Evolutionary conservation across 2,888 invertebrate genomes (phyloP).

Genomic region (Drosophila macrospina): DNA sequence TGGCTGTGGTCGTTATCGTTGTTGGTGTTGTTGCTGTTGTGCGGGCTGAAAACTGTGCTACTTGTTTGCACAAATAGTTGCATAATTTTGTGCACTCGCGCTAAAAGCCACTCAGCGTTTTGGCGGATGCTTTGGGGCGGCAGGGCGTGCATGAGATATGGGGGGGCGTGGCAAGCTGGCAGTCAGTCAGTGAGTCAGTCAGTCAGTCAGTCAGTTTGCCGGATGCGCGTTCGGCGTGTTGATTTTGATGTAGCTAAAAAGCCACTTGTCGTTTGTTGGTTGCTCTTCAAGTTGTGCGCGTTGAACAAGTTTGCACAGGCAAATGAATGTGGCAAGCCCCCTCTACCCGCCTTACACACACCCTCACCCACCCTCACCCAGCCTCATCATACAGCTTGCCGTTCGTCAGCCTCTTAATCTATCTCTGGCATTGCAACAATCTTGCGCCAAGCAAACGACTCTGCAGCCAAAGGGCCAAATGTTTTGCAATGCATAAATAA

Average conservation of each 20-base stretch:
- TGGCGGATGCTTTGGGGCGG: slow-evolving; percentile 1
- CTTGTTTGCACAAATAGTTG: slow-evolving; percentile 76
- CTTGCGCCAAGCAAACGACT: slow-evolving; percentile 1
- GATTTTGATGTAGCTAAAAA: slow-evolving; percentile 77
- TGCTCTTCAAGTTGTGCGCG: slow-evolving; percentile 63
- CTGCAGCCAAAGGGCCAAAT: slow-evolving; percentile 55
- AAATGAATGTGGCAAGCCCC: slow-evolving; percentile 64
- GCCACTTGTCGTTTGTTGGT: slow-evolving; percentile 71
- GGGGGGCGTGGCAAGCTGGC: slow-evolving; percentile 6
- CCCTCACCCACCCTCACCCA: not conserved
- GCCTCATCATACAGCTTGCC: too few species aligned
- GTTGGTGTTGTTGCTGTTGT: slow-evolving; percentile 9
- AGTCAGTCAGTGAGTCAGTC: slow-evolving; percentile 20
- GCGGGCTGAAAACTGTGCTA: slow-evolving; percentile 27
- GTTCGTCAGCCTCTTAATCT: not conserved
- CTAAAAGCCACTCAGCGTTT: slow-evolving; percentile 69
- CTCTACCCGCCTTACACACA: not conserved
- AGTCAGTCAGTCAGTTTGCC: slow-evolving; percentile 10
- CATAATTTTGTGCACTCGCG: slow-evolving; percentile 69
- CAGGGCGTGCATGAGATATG: not conserved
- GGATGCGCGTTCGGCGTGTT: slow-evolving; percentile 60
- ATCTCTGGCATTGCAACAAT: slow-evolving; percentile 2
- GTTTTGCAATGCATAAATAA: slow-evolving; percentile 75
- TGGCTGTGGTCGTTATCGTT: not conserved
- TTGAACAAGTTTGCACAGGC: slow-evolving; percentile 76